Evolutionary conservation across 2,797 vertebrate species (phyloP), one percentile per base, ranked within the genome.

Genomic region (Cichlasoma orientale): DNA sequence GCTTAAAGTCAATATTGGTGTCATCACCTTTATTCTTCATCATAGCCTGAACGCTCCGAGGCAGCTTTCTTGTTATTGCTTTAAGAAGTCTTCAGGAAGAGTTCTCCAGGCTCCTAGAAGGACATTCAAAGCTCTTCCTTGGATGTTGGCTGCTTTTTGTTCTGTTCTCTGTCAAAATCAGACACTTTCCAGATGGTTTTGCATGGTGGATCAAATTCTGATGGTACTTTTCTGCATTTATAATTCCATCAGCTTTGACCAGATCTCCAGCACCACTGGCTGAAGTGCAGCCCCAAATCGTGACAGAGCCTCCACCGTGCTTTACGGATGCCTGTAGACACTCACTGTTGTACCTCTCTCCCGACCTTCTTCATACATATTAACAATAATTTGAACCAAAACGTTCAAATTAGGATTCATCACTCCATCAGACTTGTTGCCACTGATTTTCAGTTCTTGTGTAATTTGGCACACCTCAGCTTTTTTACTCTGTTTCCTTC

Each of bases 131-230:
- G 36, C 36, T 61, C n/a, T 38, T 23, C n/a, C 36, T 61, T 41
- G 58, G 58, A 63, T 63, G 58, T 25, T 63, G 59, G 59, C 36
- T 63, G 36, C 59, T 36, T 63, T 41, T 63, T 63, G 59, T 44
- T 63, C 36, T 41, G 21, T 18, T 63, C 21, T 63, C 58, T 61
- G 58, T 61, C 13, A 61, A 16, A 10, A 44, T 5, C 59, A 63
- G 59, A 23, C 25, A 25, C 2, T 44, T 44, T 38, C 36, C 36
- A 36, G 36, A 63, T 25, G 23, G 23, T 44, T 21, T 44, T 63
- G 59, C 1, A 7, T 25, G 59, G 21, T 44, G 21, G 36, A 21
- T 63, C 41, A 0, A 1, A 41, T 5, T 63, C 36, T 41, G 14
- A 63, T 38, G 41, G 23, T 63, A 44, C 2, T 41, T 63, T 63